phyloP scores from a whole-genome alignment of 2,888 invertebrate genomes.

The Sminthurinus aureus region DNA sequence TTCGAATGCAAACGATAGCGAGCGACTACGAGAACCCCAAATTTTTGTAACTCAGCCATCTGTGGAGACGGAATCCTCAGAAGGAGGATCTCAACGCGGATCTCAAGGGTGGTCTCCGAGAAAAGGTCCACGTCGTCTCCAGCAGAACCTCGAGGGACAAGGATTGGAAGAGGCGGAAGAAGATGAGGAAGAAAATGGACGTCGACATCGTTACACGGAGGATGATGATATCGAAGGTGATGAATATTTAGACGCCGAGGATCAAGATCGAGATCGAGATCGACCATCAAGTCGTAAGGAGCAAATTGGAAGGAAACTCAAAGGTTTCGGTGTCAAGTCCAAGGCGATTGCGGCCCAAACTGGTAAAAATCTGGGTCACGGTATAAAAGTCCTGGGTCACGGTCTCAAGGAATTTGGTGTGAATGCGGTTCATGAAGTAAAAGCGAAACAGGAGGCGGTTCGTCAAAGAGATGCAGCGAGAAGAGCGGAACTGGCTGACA shows the following conservation, averaged over 20 bases:
- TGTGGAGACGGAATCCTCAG: constrained; percentile 35
- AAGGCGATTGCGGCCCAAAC: constrained; percentile 53
- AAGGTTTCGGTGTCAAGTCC: constrained; percentile 51
- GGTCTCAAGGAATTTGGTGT: constrained; percentile 52
- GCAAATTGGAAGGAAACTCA: constrained; percentile 49
- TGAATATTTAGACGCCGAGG: constrained; percentile 59
- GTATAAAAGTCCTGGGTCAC: constrained; percentile 47
- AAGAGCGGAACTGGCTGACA: constrained; percentile 40
- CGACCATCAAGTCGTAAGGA: constrained; percentile 33
- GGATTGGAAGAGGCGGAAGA: background rate
- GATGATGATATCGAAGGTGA: constrained; percentile 49
- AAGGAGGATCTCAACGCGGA: background rate
- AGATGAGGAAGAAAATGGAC: background rate
- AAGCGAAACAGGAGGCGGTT: constrained; percentile 51
- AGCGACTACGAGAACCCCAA: constrained; percentile 43
- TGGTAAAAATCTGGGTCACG: constrained; percentile 49
- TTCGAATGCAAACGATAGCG: background rate
- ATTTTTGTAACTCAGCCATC: constrained; percentile 52
- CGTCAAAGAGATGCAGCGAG: constrained; percentile 62
- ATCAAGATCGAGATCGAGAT: constrained; percentile 51
- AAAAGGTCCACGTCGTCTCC: constrained; percentile 5
- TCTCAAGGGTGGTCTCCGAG: background rate
- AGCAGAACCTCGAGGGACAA: background rate
- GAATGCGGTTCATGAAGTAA: constrained; percentile 52
- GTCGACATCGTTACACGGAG: background rate